A percentile compares a stretch with the other conserved stretches of the same genome.
Evolutionary conservation across 2,113 vertebrate genomes (phyloP).

Genomic region (Larimichthys crocea): DNA sequence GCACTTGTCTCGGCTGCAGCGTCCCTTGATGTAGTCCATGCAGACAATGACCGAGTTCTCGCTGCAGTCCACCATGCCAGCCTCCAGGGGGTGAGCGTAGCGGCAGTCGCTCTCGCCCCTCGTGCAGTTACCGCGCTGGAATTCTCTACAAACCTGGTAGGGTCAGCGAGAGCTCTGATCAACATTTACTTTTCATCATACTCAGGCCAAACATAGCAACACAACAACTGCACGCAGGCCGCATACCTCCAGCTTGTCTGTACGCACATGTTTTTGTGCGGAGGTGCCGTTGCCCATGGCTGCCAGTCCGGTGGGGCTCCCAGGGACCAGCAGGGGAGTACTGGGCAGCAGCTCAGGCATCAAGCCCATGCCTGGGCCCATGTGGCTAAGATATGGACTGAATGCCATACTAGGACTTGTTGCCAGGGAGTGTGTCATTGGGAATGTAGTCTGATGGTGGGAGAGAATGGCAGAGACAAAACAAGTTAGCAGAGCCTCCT

Average conservation of each 20-base stretch:
- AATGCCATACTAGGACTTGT: conserved; percentile 93
- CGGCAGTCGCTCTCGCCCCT: conserved; percentile 98
- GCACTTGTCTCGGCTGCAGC: conserved; percentile 98
- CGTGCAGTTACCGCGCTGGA: conserved; percentile 97
- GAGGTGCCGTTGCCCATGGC: conserved; percentile 89
- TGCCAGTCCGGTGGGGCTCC: conserved; percentile 89
- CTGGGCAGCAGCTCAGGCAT: conserved; percentile 95
- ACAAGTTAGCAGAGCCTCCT: conserved; percentile 22
- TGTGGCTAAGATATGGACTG: conserved; percentile 94
- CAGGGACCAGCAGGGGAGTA: conserved; percentile 91
- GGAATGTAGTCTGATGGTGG: conserved; percentile 88
- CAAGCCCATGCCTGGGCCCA: conserved; percentile 93
- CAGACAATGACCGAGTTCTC: conserved; percentile 98
- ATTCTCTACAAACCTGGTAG: conserved; percentile 95
- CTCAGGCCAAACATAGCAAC: conserved; percentile 54
- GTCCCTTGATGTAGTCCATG: conserved; percentile 99
- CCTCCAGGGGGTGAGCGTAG: conserved; percentile 96
- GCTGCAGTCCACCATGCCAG: conserved; percentile 96
- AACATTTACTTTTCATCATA: conserved; percentile 55
- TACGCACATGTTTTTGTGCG: conserved; percentile 91
- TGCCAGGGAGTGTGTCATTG: conserved; percentile 90
- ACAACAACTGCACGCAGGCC: conserved; percentile 34
- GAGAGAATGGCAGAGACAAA: conserved; percentile 9
- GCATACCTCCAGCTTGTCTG: conserved; percentile 97
- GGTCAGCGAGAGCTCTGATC: not conserved